A percentile compares a stretch with the other conserved stretches of the same genome.
Evolutionary conservation across 2,888 invertebrate genomes (phyloP).

Genomic region (Mongoloraphidia duomilia): DNA sequence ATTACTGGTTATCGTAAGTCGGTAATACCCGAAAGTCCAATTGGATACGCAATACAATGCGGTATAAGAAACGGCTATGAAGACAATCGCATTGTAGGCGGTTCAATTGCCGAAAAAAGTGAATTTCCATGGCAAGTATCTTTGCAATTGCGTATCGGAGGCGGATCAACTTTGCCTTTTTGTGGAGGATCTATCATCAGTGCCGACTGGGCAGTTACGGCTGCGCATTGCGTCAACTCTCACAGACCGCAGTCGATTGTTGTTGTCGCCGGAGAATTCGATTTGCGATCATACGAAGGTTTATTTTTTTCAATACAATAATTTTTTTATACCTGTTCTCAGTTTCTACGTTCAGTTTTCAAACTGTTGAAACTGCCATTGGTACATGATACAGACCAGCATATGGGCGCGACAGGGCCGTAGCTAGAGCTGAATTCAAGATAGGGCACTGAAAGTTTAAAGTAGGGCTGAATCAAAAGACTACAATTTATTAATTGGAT

Average conservation of each 20-base stretch:
- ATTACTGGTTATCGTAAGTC: too few species aligned
- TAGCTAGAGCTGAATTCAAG: too few species aligned
- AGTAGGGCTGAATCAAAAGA: too few species aligned
- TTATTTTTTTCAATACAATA: too few species aligned
- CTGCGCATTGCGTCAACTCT: conserved; percentile 21
- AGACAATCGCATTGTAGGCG: conserved; percentile 14
- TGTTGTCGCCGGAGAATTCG: conserved; percentile 23
- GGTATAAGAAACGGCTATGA: conserved; percentile 6
- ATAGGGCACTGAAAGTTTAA: too few species aligned
- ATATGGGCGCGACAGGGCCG: too few species aligned
- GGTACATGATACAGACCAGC: too few species aligned
- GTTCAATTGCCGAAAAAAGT: conserved; percentile 14
- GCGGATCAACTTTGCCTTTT: conserved; percentile 14
- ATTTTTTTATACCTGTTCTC: too few species aligned
- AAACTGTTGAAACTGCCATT: too few species aligned
- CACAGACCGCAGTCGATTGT: conserved; percentile 13
- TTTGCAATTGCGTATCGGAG: conserved; percentile 17
- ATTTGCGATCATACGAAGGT: conserved; percentile 20
- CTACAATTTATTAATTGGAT: too few species aligned
- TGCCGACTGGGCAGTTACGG: conserved; percentile 19
- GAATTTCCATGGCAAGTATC: conserved; percentile 25
- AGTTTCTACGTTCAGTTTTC: too few species aligned
- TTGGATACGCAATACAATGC: conserved; percentile 3
- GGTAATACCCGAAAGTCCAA: too few species aligned
- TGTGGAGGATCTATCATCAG: conserved; percentile 21